These are phyloP conservation scores for Lepus timidus DNA, from an alignment of 2,113 vertebrate genomes.

Conservation along the genomic window DNA sequence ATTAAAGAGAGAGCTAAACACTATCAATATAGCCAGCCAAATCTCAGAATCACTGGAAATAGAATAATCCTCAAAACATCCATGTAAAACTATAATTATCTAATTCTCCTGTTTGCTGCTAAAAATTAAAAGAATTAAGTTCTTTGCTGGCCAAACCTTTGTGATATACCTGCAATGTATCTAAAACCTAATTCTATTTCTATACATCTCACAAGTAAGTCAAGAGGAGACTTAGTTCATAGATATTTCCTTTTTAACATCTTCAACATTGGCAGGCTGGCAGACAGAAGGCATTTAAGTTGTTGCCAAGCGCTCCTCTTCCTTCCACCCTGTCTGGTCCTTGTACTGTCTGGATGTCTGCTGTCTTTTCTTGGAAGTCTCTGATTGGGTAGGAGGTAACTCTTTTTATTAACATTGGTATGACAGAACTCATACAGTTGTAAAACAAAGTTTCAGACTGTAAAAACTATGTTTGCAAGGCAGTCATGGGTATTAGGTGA, in stretches of 20 bases:
- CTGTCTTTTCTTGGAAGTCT: conserved; percentile 38
- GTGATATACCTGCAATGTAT: conserved; percentile 23
- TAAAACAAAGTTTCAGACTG: conserved; percentile 47
- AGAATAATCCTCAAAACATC: neutral
- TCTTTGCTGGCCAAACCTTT: conserved; percentile 33
- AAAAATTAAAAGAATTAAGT: conserved; percentile 33
- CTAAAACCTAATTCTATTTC: conserved; percentile 41
- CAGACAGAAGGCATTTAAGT: conserved; percentile 21
- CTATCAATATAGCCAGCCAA: neutral
- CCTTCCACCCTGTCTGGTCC: conserved; percentile 23
- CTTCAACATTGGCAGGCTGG: conserved; percentile 26
- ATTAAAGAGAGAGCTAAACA: conserved; percentile 38
- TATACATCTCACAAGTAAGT: conserved; percentile 40
- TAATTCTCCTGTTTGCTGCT: conserved; percentile 9
- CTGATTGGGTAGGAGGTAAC: conserved; percentile 7
- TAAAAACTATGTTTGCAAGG: neutral
- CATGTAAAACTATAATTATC: neutral
- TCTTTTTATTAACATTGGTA: conserved; percentile 52
- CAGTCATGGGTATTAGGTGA: neutral
- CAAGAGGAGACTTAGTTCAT: neutral
- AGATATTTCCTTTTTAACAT: conserved; percentile 18
- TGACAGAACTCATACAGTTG: conserved; percentile 32
- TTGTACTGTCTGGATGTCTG: neutral
- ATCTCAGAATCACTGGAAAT: neutral
- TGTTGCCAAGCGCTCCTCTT: neutral